Evolutionary conservation across 2,797 vertebrate species (phyloP).

Genomic region (Syngnathus rostellatus): DNA sequence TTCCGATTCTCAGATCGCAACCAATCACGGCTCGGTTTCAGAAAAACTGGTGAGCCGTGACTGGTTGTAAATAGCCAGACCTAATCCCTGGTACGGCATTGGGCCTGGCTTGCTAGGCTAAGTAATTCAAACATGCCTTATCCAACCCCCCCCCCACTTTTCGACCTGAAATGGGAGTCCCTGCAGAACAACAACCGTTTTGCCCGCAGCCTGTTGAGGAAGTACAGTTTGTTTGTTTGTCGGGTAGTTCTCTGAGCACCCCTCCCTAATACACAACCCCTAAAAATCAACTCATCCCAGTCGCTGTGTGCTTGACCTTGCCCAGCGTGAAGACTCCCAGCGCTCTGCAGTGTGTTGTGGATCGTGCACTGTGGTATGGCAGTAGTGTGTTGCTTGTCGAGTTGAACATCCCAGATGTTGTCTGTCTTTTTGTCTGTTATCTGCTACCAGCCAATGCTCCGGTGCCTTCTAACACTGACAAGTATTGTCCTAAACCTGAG

Average conservation of each 20-base stretch:
- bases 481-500: constrained; percentile 71
- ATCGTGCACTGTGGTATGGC: constrained; percentile 41
- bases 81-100: no score
- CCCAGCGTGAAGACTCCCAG: constrained; percentile 37
- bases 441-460: constrained; percentile 68
- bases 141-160: constrained; percentile 32
- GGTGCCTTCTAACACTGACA: constrained; percentile 74
- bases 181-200: constrained; percentile 56
- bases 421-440: constrained; percentile 57
- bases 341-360: constrained; percentile 56
- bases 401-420: constrained; percentile 50
- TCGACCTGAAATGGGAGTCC: constrained; percentile 60
- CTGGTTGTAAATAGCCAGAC: no score
- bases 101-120: no score
- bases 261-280: constrained; percentile 19
- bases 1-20: no score
- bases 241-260: constrained; percentile 54
- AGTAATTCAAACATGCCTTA: constrained; percentile 34
- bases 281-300: constrained; percentile 61
- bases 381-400: constrained; percentile 53
- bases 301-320: constrained; percentile 48
- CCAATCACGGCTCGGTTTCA: no score
- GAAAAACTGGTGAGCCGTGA: no score
- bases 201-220: constrained; percentile 52
- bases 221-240: constrained; percentile 37